These are phyloP conservation scores for Excalfactoria chinensis DNA, from an alignment of 2,113 vertebrate genomes.

Conservation along the genomic window DNA sequence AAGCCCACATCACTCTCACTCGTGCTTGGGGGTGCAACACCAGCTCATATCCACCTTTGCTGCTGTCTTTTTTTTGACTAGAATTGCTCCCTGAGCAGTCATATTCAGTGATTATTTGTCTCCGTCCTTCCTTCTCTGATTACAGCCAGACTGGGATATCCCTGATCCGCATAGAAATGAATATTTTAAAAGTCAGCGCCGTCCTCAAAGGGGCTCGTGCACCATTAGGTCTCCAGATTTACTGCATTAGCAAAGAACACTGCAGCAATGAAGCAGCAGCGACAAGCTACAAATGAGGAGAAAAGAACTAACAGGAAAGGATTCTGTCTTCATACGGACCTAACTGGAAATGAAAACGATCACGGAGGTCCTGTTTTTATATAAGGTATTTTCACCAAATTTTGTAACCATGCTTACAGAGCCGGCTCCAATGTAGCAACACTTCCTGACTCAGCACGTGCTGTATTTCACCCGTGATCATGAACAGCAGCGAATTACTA, in stretches of 20 bases:
- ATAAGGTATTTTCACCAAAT: not conserved
- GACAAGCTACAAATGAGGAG: not conserved
- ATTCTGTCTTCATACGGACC: not conserved
- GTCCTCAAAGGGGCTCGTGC: conserved; percentile 37
- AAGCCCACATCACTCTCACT: conserved; percentile 25
- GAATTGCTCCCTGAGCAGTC: conserved; percentile 56
- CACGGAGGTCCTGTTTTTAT: not conserved
- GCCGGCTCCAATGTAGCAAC: not conserved
- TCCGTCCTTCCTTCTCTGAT: conserved; percentile 50
- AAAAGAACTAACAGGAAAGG: not conserved
- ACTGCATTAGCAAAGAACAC: conserved; percentile 33
- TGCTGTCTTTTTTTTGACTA: conserved; percentile 49
- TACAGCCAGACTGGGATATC: conserved; percentile 57
- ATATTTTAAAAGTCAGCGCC: conserved; percentile 58
- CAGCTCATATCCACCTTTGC: conserved; percentile 27
- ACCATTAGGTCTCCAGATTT: conserved; percentile 62
- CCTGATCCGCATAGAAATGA: conserved; percentile 74
- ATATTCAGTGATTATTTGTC: conserved; percentile 63
- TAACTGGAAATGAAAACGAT: not conserved
- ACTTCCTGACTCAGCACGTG: not conserved
- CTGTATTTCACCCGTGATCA: not conserved
- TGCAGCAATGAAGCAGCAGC: conserved; percentile 33
- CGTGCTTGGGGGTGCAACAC: conserved; percentile 21
- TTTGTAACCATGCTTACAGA: not conserved
- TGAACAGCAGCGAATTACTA: not conserved